Evolutionary conservation across 1,140 invertebrate species (phyloP).

Genomic region (Zaprionus africanus): DNA sequence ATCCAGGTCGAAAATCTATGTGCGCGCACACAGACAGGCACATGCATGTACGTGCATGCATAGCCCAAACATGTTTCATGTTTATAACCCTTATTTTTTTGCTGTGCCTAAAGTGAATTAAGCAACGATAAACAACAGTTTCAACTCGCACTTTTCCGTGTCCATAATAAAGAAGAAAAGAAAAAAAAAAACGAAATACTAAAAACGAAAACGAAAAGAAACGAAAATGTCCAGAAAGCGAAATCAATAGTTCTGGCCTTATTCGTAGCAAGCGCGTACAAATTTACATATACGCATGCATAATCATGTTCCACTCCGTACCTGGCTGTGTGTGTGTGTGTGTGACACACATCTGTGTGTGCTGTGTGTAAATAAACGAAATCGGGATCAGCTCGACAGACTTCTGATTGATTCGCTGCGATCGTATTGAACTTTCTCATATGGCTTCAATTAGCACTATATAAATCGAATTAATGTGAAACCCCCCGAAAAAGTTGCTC

Average conservation of each 20-base stretch:
- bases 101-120: constrained; percentile 23
- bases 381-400: constrained; percentile 46
- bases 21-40: not conserved
- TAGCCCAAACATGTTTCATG: not conserved
- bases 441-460: constrained; percentile 67
- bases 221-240: constrained; percentile 31
- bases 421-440: constrained; percentile 63
- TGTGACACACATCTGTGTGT: constrained; percentile 11
- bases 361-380: constrained; percentile 39
- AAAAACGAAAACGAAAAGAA: not conserved
- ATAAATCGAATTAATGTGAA: constrained; percentile 33
- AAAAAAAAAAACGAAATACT: not conserved
- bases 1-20: constrained; percentile 21
- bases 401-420: not conserved
- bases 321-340: constrained; percentile 1
- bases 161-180: constrained; percentile 12
- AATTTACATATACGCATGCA: constrained; percentile 8
- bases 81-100: constrained; percentile 19
- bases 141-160: constrained; percentile 18
- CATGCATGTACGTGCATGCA: constrained; percentile 2
- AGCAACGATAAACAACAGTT: constrained; percentile 24
- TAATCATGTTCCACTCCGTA: not conserved
- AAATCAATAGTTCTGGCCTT: constrained; percentile 37
- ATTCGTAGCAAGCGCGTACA: constrained; percentile 8
- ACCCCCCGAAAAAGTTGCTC: not conserved